phyloP scores from a whole-genome alignment of 2,888 invertebrate species.

The Dicycla oo region DNA sequence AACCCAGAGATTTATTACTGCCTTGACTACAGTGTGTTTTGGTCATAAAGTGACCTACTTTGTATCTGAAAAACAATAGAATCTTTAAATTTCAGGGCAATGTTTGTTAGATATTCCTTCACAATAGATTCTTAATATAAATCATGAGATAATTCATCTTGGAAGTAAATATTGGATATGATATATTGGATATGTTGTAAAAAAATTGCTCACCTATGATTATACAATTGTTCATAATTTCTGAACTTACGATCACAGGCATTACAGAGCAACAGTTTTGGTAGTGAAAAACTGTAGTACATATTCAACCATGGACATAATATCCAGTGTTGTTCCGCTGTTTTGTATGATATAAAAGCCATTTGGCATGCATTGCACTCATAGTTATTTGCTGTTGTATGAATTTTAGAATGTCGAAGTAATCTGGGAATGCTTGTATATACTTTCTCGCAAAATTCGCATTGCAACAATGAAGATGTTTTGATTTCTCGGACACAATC shows the following conservation, averaged over 20 bases:
- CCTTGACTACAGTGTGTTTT: slow-evolving; percentile 75
- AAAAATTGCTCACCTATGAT: slow-evolving; percentile 79
- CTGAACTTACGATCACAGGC: slow-evolving; percentile 87
- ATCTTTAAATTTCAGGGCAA: not conserved
- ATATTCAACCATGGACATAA: slow-evolving; percentile 83
- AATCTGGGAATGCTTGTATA: slow-evolving; percentile 86
- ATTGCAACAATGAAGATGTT: slow-evolving; percentile 85
- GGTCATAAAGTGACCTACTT: slow-evolving; percentile 83
- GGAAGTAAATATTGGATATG: too few species aligned
- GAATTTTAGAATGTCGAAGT: slow-evolving; percentile 84
- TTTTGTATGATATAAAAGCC: slow-evolving; percentile 81
- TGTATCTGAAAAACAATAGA: slow-evolving; percentile 78
- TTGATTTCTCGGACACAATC: slow-evolving; percentile 84
- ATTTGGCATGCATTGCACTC: slow-evolving; percentile 90
- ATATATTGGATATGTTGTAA: too few species aligned
- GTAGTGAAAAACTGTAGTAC: slow-evolving; percentile 82
- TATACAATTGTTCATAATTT: slow-evolving; percentile 87
- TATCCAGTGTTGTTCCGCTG: slow-evolving; percentile 85
- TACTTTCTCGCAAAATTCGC: slow-evolving; percentile 88
- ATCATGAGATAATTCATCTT: not conserved
- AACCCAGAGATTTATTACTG: slow-evolving; percentile 66
- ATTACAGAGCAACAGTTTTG: slow-evolving; percentile 86
- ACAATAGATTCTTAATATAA: not conserved
- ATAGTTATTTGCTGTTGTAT: slow-evolving; percentile 92
- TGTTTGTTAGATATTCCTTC: not conserved